Base-by-base conservation (phyloP, 2,888 invertebrate genomes). In the Hanleya hanleyi region DNA sequence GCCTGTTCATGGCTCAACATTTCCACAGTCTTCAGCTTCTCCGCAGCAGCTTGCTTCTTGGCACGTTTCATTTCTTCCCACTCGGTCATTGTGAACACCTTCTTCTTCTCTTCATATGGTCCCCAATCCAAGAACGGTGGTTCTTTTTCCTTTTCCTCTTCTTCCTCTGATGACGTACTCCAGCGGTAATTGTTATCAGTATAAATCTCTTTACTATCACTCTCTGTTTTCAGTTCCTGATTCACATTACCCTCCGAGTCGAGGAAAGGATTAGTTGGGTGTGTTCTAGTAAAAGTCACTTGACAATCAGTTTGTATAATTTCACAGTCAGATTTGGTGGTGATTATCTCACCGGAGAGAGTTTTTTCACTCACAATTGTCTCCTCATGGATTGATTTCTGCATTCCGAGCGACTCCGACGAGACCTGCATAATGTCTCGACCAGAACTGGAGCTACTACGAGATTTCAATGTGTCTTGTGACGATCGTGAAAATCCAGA, bases 341-440 rank as follows among this genome's bases (percentile, higher is more conserved):
- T n/a, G 3, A 5, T 33, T 18, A 29, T 22, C 29, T 67, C 49
- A 18, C 47, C 41, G 18, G 67, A 41, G 38, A 18, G 29, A 18
- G 41, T 38, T n/a, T 32, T 67, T 47, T 67, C 67, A 18, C 2
- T 37, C 18, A 64, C 36, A 18, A 57, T 69, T 7, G 64, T 29
- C 36, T 70, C 62, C 37, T 71, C 65, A 35, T 62, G 32, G 26
- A 49, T 66, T 29, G 57, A 65, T 47, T 70, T 70, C 26, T 73
- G 64, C 38, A 71, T 70, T 29, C 83, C 84, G 69, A 84, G 85
- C 22, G 90, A 89, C 75, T 89, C 90, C 62, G 84, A 78, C n/a
- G 90, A 90, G 38, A 88, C 87, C 71, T 87, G 86, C 88, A 90
- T 89, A 29, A 87, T 78, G 71, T 86, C 86, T 38, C 76, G 76